Conservation (phyloP, 2,888 invertebrate genomes). For the Dioctria linearis region DNA sequence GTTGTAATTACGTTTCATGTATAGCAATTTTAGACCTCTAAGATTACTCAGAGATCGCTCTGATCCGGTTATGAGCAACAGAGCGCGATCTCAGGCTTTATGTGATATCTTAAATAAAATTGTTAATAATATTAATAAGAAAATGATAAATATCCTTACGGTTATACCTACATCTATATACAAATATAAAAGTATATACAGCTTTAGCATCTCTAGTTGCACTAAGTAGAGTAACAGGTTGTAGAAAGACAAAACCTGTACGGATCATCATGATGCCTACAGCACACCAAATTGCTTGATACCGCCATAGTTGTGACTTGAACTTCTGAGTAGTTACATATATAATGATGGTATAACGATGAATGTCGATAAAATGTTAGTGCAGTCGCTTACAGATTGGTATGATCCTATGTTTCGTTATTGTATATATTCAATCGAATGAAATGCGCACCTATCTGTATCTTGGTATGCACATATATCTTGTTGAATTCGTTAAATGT, state of each 20-base stretch:
- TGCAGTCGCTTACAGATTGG: constrained; percentile 33
- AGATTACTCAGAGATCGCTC: constrained; percentile 14
- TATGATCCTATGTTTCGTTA: constrained; percentile 25
- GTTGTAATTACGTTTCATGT: constrained; percentile 5
- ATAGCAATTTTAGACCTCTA: background rate
- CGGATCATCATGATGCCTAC: background rate
- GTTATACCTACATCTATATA: background rate
- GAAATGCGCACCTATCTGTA: constrained; percentile 47
- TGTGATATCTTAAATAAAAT: constrained; percentile 45
- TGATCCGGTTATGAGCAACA: constrained; percentile 9
- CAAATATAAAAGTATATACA: no score
- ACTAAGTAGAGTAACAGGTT: constrained; percentile 30
- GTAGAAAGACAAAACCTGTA: background rate
- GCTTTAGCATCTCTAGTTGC: background rate
- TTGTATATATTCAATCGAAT: constrained; percentile 44
- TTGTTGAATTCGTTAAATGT: constrained; percentile 54
- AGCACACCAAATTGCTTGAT: background rate
- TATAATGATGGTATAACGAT: constrained; percentile 37
- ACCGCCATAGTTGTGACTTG: background rate
- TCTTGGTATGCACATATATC: no score
- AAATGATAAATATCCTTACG: constrained; percentile 32
- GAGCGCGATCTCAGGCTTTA: background rate
- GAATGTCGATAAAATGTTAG: constrained; percentile 35
- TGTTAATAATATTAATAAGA: constrained; percentile 53
- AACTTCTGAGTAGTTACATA: background rate